Conservation (phyloP, 1,140 invertebrate species). For the Ostrea denselamellosa region DNA sequence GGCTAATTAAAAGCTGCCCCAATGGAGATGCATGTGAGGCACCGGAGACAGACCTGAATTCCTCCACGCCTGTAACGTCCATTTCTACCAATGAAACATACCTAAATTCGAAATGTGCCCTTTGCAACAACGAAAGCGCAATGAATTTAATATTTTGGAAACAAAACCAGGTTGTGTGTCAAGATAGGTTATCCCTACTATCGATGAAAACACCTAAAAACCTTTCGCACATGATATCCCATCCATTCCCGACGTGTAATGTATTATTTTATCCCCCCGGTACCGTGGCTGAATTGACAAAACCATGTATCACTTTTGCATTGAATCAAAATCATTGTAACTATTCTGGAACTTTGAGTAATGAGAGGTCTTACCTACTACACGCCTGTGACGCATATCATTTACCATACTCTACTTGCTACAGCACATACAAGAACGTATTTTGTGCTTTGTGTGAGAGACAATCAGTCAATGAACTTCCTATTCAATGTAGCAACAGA, state of each 20-base stretch:
- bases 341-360: neutral
- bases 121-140: neutral
- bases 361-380: neutral
- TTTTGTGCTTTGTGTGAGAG: neutral
- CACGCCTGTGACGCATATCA: neutral
- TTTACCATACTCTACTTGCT: neutral
- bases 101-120: neutral
- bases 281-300: neutral
- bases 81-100: neutral
- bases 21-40: neutral
- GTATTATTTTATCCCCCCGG: neutral
- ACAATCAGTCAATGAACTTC: neutral
- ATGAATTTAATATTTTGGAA: conserved; percentile 12
- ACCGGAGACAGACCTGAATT: neutral
- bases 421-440: neutral
- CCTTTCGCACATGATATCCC: neutral
- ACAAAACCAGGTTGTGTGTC: neutral
- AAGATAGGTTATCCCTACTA: neutral
- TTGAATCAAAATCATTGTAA: neutral
- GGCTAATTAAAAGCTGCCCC: neutral
- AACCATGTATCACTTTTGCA: neutral
- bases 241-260: neutral
- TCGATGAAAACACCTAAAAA: neutral
- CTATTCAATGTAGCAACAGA: neutral
- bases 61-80: neutral